Evolutionary conservation across 2,797 vertebrate species (phyloP).

Genomic region (Craterocephalus amniculus): DNA sequence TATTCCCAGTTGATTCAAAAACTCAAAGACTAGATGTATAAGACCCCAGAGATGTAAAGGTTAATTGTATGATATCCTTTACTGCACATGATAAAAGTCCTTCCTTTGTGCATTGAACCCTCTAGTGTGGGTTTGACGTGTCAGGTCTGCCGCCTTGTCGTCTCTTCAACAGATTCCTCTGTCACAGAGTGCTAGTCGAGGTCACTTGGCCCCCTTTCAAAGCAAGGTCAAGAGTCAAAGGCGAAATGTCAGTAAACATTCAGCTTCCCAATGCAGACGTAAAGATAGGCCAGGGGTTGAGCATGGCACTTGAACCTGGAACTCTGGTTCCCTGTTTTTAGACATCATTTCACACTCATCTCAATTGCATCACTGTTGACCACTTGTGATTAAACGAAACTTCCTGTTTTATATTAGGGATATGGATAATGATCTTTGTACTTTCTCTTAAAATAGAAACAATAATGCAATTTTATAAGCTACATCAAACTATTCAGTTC

Average conservation of each 20-base stretch:
- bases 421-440: background rate
- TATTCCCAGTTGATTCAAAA: conserved; percentile 6
- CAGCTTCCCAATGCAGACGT: conserved; percentile 43
- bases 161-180: conserved; percentile 81
- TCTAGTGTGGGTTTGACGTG: conserved; percentile 63
- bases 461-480: background rate
- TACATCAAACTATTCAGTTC: background rate
- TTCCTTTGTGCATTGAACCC: conserved; percentile 40
- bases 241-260: conserved; percentile 69
- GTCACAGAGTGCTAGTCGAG: conserved; percentile 56
- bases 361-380: conserved; percentile 8
- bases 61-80: conserved; percentile 34
- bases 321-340: conserved; percentile 10
- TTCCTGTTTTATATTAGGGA: background rate
- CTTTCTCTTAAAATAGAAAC: background rate
- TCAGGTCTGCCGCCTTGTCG: conserved; percentile 74
- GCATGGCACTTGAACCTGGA: conserved; percentile 27
- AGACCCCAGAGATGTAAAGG: conserved; percentile 30
- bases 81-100: conserved; percentile 43
- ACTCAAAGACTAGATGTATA: conserved; percentile 34
- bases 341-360: conserved; percentile 17
- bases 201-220: conserved; percentile 72
- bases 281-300: conserved; percentile 33
- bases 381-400: background rate
- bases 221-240: conserved; percentile 75